Evolutionary conservation across 1,140 invertebrate species (phyloP), one percentile per base, ranked within the genome.

Genomic region (Tetraneura akinire): DNA sequence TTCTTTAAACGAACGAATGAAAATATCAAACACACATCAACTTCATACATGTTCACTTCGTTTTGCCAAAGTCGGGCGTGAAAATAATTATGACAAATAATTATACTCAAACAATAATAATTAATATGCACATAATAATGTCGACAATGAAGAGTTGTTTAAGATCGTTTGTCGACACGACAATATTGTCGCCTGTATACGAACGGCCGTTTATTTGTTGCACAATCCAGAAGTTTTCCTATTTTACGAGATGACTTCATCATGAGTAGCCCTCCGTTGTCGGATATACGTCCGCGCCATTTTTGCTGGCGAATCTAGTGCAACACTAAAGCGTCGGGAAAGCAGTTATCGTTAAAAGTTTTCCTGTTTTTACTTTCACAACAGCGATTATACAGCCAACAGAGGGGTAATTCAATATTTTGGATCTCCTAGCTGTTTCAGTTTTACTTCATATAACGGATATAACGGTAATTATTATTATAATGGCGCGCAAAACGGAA

Each of bases 291-390:
- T 57, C 1, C n/a, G 21, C 18, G 8, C 2, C 55, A 29, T 18
- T 23, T 55, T 16, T 60, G 21, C 55, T 9, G 74, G 32, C 26
- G 42, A 57, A 76, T 76, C 53, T n/a, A 76, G 51, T 51, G 49
- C 32, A 76, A 76, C 45, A 42, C 74, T 53, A 45, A 76, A 55
- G 53, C 60, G 73, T 60, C 29, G 71, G 55, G 18, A 9, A 47
- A 23, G 16, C 74, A 21, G 21, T 60, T 53, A 78, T 78, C 74
- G 37, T 78, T 78, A 78, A 78, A 78, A 78, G 74, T 78, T 78
- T 78, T 78, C 74, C 26, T 47, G 55, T 60, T 57, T 78, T 60
- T 71, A 71, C 45, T 71, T 71, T 71, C 11, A 10, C 47, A 49
- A 71, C 74, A 78, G 32, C 26, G 71, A 74, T 74, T 74, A 74